A percentile compares a stretch with the other conserved stretches of the same genome.
Evolutionary conservation across 2,113 vertebrate genomes (phyloP).

Genomic region (Lepidothrix coronata): DNA sequence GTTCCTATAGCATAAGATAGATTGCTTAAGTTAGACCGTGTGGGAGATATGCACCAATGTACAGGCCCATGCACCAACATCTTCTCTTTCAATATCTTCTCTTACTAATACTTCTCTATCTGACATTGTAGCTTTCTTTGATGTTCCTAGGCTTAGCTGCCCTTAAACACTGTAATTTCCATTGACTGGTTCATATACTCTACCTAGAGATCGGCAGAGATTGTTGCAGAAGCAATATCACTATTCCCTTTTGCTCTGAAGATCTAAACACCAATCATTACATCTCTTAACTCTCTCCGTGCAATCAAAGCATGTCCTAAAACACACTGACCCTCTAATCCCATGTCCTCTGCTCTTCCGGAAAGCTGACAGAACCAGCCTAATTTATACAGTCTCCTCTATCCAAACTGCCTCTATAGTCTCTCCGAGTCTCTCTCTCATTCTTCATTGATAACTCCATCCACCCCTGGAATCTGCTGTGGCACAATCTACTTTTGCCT

Average conservation of each 20-base stretch:
- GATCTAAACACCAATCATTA: background rate
- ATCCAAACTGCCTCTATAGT: background rate
- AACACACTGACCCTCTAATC: background rate
- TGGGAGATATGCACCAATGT: background rate
- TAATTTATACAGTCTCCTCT: background rate
- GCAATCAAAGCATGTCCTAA: background rate
- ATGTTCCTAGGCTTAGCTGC: background rate
- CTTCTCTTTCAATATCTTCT: background rate
- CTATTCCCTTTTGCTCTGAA: background rate
- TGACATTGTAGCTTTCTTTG: background rate
- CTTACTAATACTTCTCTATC: background rate
- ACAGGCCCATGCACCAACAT: background rate
- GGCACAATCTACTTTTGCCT: background rate
- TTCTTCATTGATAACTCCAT: background rate
- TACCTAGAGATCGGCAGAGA: background rate
- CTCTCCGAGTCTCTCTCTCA: background rate
- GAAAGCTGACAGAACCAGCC: background rate
- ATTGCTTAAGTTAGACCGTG: background rate
- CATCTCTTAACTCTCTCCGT: background rate
- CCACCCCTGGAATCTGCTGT: background rate
- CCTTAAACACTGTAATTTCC: background rate
- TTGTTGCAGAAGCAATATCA: background rate
- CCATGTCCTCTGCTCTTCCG: background rate
- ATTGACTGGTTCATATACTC: background rate
- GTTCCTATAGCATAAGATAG: background rate